These are phyloP conservation scores for Pterobdella sp. DNA, from an alignment of 2,888 invertebrate genomes.

Conservation along the genomic window DNA sequence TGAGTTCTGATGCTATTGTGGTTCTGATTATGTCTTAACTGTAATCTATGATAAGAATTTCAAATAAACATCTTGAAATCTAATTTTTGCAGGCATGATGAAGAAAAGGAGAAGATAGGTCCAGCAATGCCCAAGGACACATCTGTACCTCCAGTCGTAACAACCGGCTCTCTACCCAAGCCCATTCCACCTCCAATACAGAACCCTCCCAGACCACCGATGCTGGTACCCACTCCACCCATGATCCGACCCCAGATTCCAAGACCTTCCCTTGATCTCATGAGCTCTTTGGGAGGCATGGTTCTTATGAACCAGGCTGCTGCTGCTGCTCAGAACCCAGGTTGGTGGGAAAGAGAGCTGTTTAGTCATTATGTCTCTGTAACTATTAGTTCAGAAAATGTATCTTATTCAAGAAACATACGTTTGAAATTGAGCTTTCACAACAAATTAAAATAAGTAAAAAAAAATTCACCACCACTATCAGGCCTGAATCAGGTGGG, in stretches of 20 bases:
- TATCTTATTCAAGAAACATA: too few species aligned
- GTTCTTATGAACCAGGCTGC: conserved; percentile 22
- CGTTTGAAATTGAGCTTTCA: too few species aligned
- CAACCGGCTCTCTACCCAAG: conserved; percentile 38
- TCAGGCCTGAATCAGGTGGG: conserved; percentile 11
- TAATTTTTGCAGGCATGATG: conserved; percentile 62
- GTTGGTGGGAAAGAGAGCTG: background rate
- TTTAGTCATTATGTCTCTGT: too few species aligned
- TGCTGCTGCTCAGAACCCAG: conserved; percentile 14
- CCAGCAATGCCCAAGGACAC: conserved; percentile 57
- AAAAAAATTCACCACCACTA: too few species aligned
- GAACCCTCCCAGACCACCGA: conserved; percentile 24
- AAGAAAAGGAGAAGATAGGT: conserved; percentile 92
- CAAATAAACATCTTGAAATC: background rate
- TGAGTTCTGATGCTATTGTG: conserved; percentile 41
- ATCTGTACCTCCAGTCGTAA: conserved; percentile 39
- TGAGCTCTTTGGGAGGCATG: conserved; percentile 17
- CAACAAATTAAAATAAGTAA: too few species aligned
- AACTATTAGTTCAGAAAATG: too few species aligned
- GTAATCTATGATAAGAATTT: background rate
- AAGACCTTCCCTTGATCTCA: conserved; percentile 21
- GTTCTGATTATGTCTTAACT: background rate
- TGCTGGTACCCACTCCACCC: conserved; percentile 44
- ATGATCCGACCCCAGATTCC: conserved; percentile 43
- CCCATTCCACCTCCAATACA: conserved; percentile 31